These are phyloP conservation scores for Vidua chalybeata DNA, from an alignment of 2,113 vertebrate genomes.

Conservation along the genomic window DNA sequence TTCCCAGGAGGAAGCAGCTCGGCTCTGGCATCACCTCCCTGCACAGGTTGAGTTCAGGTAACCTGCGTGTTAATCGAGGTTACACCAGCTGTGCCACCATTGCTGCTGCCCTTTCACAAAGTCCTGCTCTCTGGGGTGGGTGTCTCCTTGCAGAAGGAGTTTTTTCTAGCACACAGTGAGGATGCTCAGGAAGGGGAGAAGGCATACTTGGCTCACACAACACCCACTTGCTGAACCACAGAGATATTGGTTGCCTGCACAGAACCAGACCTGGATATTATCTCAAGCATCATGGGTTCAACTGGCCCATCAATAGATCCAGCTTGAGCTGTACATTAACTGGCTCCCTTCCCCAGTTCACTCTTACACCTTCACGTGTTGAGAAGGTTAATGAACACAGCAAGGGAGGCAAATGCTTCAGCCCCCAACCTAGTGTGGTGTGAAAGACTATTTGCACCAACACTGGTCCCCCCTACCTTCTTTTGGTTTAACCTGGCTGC, in stretches of 20 bases:
- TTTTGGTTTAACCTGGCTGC: neutral
- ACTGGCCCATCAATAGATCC: neutral
- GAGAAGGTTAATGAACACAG: too few species aligned
- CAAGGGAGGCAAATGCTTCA: neutral
- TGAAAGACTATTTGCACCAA: neutral
- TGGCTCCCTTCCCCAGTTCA: neutral
- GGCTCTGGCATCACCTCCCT: rapidly evolving
- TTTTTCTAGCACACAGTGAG: neutral
- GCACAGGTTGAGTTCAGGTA: too few species aligned
- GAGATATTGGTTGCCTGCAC: neutral
- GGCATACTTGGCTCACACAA: neutral
- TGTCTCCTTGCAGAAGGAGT: neutral
- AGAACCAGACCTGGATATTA: neutral
- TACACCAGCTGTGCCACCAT: neutral
- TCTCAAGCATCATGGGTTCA: neutral
- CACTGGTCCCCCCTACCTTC: neutral
- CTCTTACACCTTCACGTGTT: rapidly evolving
- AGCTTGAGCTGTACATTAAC: rapidly evolving
- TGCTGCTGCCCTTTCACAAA: rapidly evolving
- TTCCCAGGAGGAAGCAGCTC: neutral
- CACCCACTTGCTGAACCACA: neutral
- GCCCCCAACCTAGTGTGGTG: too few species aligned
- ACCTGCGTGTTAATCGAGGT: neutral
- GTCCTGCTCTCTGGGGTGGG: neutral
- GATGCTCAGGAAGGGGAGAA: rapidly evolving